phyloP scores from a whole-genome alignment of 2,797 vertebrate genomes.

The Leuciscus waleckii region DNA sequence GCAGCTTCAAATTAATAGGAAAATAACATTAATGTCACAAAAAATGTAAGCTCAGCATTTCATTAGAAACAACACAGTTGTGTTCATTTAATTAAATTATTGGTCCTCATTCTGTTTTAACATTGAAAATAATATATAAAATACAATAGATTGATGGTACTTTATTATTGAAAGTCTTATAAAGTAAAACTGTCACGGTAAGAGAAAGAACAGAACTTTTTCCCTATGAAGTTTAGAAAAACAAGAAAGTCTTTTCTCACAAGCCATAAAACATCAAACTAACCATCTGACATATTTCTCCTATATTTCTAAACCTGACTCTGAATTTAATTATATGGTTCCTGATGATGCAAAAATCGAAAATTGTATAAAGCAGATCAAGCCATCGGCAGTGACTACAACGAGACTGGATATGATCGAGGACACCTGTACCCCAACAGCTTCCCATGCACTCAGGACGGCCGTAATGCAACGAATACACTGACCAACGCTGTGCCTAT shows the following conservation, averaged over 20 bases:
- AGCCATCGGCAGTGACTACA: conserved; percentile 17
- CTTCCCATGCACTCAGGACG: neutral
- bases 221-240: too few relatives aligned
- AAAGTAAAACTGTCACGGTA: too few relatives aligned
- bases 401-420: neutral
- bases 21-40: too few relatives aligned
- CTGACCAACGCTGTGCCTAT: conserved; percentile 41
- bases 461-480: neutral
- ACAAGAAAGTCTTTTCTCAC: too few relatives aligned
- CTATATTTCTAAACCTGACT: accelerated
- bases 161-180: too few relatives aligned
- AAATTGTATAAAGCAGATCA: neutral
- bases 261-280: too few relatives aligned
- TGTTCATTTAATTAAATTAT: neutral
- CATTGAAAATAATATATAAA: too few relatives aligned
- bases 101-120: too few relatives aligned
- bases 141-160: too few relatives aligned
- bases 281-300: neutral
- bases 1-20: too few relatives aligned
- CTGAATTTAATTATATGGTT: neutral
- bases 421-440: conserved; percentile 14
- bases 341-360: too few relatives aligned
- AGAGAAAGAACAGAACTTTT: too few relatives aligned
- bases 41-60: neutral
- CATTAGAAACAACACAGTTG: neutral